Evolutionary conservation across 1,140 invertebrate genomes (phyloP), one percentile per base, ranked within the genome.

Genomic region (Drosophila ficusphila): DNA sequence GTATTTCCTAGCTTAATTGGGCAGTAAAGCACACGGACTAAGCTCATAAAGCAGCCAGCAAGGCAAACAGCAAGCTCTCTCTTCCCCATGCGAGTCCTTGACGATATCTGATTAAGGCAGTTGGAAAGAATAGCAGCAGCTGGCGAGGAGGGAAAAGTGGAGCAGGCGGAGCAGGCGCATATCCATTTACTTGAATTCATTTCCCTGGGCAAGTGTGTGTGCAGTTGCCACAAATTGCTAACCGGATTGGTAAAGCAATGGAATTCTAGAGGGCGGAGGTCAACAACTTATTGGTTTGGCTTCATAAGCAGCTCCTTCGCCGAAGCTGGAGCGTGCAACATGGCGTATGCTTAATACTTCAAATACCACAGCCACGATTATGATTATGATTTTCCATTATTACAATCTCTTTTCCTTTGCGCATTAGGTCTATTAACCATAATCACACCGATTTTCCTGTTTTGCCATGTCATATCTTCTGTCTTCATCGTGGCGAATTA

Each of bases 1-100:
- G 72, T 86, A 76, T 88, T 81, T 77, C 58, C 62, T 39, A 70
- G 58, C 82, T 86, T 81, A 88, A 86, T 86, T 81, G 79, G 57
- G 42, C 68, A 61, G 76, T 49, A 76, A 76, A 69, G 76, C 70
- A 65, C 53, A 69, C 78, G 71, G 60, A 73, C 60, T 81, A 58
- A 76, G 78, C 52, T 76, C 78, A 76, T 81, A 76, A 72, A 77
- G 57, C 69, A 61, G 65, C 38, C 74, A 58, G 57, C 53, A 62
- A 68, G 75, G 51, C 52, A 77, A 65, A 62, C 56, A 71, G 46
- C 56, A 31, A 49, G 19, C 29, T 16, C 11, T 16, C 11, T 18
- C 21, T 21, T 21, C 11, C 39, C 25, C 48, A 25, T 8, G 16
- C 12, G 34, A 53, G 49, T 42, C 64, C 44, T 56, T 57, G 39